Conservation (phyloP, 2,888 invertebrate genomes). For the Amphipoea lucens region DNA sequence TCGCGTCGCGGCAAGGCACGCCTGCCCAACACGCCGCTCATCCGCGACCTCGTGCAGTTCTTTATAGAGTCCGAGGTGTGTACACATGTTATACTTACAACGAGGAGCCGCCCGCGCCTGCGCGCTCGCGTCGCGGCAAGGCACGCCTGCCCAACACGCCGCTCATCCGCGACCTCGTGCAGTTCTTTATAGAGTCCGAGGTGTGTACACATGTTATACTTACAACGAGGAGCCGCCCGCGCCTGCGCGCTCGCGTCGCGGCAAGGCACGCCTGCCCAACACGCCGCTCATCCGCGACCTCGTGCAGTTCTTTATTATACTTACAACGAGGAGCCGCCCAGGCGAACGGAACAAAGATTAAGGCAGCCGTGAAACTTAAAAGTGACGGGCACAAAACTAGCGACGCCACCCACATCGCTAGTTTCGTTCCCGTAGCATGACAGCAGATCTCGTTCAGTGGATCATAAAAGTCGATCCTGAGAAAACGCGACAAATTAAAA, state of each 20-base stretch:
- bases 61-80: too few species aligned
- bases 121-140: conserved; percentile 93
- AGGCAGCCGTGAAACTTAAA: too few species aligned
- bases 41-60: too few species aligned
- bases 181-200: conserved; percentile 99
- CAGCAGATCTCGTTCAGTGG: too few species aligned
- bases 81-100: conserved; percentile 82
- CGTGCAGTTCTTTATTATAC: conserved; percentile 96
- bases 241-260: conserved; percentile 89
- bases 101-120: conserved; percentile 85
- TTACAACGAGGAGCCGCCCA: not conserved
- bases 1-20: too few species aligned
- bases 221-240: not conserved
- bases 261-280: conserved; percentile 90
- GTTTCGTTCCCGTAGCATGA: too few species aligned
- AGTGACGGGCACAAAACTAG: too few species aligned
- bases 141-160: conserved; percentile 82
- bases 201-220: conserved; percentile 66
- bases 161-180: conserved; percentile 98
- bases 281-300: conserved; percentile 78
- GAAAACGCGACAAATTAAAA: too few species aligned
- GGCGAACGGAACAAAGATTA: too few species aligned
- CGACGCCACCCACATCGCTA: too few species aligned
- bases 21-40: too few species aligned
- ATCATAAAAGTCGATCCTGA: too few species aligned